Base-by-base conservation (phyloP, 2,797 vertebrate genomes). In the Melanotaenia boesemani region DNA sequence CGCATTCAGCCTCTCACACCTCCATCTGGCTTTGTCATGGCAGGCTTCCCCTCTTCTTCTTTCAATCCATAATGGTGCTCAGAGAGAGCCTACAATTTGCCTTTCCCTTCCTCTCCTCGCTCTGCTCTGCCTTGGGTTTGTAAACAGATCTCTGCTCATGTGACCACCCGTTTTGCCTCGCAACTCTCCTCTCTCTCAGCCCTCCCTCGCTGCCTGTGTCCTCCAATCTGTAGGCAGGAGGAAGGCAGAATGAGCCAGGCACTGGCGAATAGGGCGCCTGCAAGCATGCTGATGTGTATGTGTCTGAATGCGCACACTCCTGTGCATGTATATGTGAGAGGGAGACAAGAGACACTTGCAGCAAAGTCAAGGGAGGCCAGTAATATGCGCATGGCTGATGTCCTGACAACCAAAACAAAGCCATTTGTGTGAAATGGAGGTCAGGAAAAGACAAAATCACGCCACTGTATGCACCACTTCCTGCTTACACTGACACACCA, bases 131-230 rank as follows among this genome's bases (percentile, higher is more conserved):
- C 84, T 88, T 86, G 84, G 93, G 95, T 95, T 95, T 95, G 95
- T 95, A 96, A 96, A 96, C 95, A 96, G 94, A 95, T 95, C 93
- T 90, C 58, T 88, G 94, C 92, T 95, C 95, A 96, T 94, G 94
- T 96, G 95, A 96, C 91, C 94, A 85, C 86, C 89, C 90, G 92
- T 94, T 93, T 95, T 95, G 95, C 95, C 95, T 95, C 94, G 95
- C 94, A 94, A 95, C 93, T 92, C 95, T 92, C 86, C 81, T 89
- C 90, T 86, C 80, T 76, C 83, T 91, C 80, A 50, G 83, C 90
- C 88, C 92, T 90, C 92, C 91, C 89, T 82, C 85, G 10, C 76
- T 78, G 6, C 82, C 84, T 69, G 85, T 37, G 68, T 88, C 87
- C 85, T 89, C 91, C 93, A 92, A 93, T 94, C 93, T 83, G 88